Percentiles rank a stretch among this genome's conserved stretches.
These are phyloP conservation scores for Heliconius hewitsoni DNA, from an alignment of 1,140 invertebrate genomes.

Conservation along the genomic window DNA sequence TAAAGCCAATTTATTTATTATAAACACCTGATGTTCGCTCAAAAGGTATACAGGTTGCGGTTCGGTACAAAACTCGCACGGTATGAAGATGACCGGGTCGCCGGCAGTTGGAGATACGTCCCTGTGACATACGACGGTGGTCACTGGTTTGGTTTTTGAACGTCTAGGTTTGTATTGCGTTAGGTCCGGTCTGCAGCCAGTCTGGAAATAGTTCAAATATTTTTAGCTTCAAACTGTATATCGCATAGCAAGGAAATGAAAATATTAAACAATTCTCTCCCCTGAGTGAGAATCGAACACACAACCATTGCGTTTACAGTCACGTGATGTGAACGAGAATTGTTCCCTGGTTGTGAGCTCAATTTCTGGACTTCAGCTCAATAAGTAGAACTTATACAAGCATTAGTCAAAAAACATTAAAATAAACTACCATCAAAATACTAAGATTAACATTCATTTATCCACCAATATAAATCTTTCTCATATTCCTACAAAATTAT, in stretches of 20 bases:
- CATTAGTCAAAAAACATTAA: too few species aligned
- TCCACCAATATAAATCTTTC: too few species aligned
- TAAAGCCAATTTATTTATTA: background rate
- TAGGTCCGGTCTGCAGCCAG: constrained; percentile 59
- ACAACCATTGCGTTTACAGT: background rate
- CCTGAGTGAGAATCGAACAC: background rate
- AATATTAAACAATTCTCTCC: background rate
- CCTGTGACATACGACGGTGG: constrained; percentile 4
- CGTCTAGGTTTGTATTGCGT: constrained; percentile 35
- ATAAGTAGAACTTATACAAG: too few species aligned
- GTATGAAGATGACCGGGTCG: constrained; percentile 50
- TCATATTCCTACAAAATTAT: too few species aligned
- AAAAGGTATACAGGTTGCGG: constrained; percentile 63
- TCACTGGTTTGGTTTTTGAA: constrained; percentile 4
- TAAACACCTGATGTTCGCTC: constrained; percentile 60
- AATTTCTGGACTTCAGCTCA: too few species aligned
- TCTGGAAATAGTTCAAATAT: constrained; percentile 38
- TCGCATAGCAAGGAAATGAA: background rate
- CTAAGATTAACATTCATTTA: too few species aligned
- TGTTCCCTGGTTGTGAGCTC: too few species aligned
- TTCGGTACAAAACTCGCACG: constrained; percentile 66
- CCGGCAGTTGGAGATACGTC: constrained; percentile 14
- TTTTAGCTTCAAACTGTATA: background rate
- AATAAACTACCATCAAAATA: too few species aligned
- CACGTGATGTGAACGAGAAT: too few species aligned